Evolutionary conservation across 2,113 vertebrate genomes (phyloP).

Genomic region (Nansenia antarctica): DNA sequence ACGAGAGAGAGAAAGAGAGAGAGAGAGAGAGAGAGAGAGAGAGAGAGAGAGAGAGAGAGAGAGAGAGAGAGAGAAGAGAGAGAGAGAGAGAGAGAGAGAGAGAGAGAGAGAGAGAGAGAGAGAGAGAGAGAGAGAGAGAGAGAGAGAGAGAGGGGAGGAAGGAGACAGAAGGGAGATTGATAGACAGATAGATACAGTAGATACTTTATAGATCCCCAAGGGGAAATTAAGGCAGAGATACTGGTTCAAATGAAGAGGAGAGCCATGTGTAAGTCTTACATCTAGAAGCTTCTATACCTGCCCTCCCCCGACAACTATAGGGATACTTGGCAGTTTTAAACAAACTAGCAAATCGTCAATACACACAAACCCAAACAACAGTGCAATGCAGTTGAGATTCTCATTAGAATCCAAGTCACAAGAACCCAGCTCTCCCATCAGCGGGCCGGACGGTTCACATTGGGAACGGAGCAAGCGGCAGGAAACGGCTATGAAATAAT

Average conservation of each 20-base stretch:
- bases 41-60: neutral
- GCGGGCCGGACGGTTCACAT: constrained; percentile 20
- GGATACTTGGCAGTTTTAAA: neutral
- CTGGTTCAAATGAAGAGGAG: too few species aligned
- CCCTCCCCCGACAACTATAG: neutral
- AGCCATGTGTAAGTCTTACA: too few species aligned
- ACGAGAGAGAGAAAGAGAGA: neutral
- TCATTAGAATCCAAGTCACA: constrained; percentile 31
- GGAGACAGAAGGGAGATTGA: neutral
- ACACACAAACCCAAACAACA: constrained; percentile 21
- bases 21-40: neutral
- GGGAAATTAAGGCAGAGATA: neutral
- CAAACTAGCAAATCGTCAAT: neutral
- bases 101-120: neutral
- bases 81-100: neutral
- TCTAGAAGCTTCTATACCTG: neutral
- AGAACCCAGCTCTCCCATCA: constrained; percentile 28
- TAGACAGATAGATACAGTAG: too few species aligned
- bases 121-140: neutral
- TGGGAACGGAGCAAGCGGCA: constrained; percentile 50
- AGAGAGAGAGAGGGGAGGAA: neutral
- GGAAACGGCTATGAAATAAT: constrained; percentile 48
- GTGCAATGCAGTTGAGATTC: constrained; percentile 37
- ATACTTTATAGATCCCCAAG: too few species aligned
- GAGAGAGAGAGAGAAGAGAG: neutral